Conservation (phyloP, 2,797 vertebrate species). For the Amazona ochrocephala region DNA sequence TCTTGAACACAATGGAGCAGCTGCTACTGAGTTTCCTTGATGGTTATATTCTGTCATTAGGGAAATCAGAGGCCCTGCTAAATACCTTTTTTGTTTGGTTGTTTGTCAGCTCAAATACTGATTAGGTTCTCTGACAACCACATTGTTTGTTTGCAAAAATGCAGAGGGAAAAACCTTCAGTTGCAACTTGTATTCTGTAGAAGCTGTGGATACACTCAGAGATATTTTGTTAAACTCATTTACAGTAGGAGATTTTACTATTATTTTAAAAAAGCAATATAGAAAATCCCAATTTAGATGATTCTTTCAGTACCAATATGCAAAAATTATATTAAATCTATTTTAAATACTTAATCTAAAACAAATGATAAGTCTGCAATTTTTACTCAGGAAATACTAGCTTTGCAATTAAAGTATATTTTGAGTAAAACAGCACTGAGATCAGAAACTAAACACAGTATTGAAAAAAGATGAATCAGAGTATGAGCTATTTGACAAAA, state of each 20-base stretch:
- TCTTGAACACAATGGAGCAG: constrained; percentile 57
- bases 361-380: background rate
- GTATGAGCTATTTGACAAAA: constrained; percentile 48
- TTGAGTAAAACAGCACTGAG: background rate
- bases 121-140: constrained; percentile 65
- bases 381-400: constrained; percentile 11
- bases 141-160: constrained; percentile 63
- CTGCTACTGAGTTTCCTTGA: constrained; percentile 62
- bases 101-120: constrained; percentile 61
- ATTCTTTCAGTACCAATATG: background rate
- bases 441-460: constrained; percentile 3
- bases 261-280: background rate
- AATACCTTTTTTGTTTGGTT: constrained; percentile 63
- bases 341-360: background rate
- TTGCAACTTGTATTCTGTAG: constrained; percentile 27
- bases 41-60: constrained; percentile 68
- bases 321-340: background rate
- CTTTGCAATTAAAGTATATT: background rate
- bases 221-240: constrained; percentile 31
- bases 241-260: background rate
- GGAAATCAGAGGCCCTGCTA: constrained; percentile 71
- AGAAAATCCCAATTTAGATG: background rate
- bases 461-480: constrained; percentile 41
- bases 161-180: constrained; percentile 28
- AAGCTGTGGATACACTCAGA: constrained; percentile 20